Evolutionary conservation across 1,140 invertebrate species (phyloP), one percentile per base, ranked within the genome.

Genomic region (Drosophila miranda): DNA sequence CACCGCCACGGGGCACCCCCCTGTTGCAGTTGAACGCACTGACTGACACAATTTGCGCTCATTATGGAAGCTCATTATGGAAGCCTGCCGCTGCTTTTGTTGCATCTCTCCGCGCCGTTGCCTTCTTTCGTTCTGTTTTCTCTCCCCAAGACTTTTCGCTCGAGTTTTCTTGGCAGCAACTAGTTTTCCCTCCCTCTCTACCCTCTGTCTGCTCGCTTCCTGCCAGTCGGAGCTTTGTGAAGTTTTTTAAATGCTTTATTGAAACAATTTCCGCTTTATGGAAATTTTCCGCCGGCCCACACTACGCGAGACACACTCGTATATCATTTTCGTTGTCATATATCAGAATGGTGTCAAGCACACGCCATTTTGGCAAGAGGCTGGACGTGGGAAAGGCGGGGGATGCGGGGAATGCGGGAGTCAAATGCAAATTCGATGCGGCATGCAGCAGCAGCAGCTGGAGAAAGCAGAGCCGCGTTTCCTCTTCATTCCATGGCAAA

Each of bases 371-470:
- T 74, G 77, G 72, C 71, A 23, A 44, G 26, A 28, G 41, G 30
- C 1, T 9, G 30, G 9, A 9, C 3, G 30, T 34, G 30, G 30
- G 49, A 34, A 26, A 3, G 3, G 23, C 23, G 16, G 16, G 16
- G 16, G 16, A 16, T 0, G 16, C 16, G 16, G 5, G 4, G 23
- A 23, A 26, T 43, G 54, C 11, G 28, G 49, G 14, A 13, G 14
- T 19, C 28, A 84, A 80, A 80, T 80, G 81, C 76, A 84, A 84
- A 83, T 83, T 83, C 79, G 84, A 83, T 84, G 80, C 80, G 58
- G 52, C 53, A 83, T 84, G 80, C n/a, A n/a, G n/a, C n/a, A 55
- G 56, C 53, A 48, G 50, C 28, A 48, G 61, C 34, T 14, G 53
- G 16, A 14, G 50, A 63, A 74, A 69, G 60, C 67, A 46, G 68